These are phyloP conservation scores for Perognathus longimembris DNA, from an alignment of 2,113 vertebrate species.

Conservation along the genomic window DNA sequence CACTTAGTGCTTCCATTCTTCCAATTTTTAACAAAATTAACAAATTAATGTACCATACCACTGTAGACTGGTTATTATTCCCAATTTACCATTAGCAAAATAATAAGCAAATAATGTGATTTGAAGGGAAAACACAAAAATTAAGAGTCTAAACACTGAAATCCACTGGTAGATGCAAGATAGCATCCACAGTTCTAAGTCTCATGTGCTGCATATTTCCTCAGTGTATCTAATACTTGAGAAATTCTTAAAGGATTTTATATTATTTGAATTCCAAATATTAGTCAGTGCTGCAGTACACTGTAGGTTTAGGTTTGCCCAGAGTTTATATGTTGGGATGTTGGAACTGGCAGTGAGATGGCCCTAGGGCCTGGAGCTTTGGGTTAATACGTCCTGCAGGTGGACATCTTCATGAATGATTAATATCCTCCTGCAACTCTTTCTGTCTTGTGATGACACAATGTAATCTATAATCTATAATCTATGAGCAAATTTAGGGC, in stretches of 20 bases:
- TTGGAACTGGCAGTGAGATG: not conserved
- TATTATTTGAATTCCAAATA: not conserved
- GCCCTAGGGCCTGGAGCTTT: too few species aligned
- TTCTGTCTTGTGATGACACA: not conserved
- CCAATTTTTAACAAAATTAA: constrained; percentile 59
- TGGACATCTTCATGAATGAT: fast-evolving
- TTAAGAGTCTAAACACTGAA: constrained; percentile 5
- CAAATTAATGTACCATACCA: constrained; percentile 59
- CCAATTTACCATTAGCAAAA: constrained; percentile 60
- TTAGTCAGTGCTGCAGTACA: not conserved
- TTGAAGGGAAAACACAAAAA: constrained; percentile 23
- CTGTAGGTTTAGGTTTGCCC: not conserved
- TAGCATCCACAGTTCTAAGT: not conserved
- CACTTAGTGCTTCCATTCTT: constrained; percentile 37
- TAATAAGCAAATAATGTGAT: constrained; percentile 39
- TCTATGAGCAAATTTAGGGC: not conserved
- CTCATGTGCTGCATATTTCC: not conserved
- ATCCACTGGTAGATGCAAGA: constrained; percentile 20
- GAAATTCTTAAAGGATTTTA: not conserved
- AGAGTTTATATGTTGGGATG: not conserved
- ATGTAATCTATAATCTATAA: not conserved
- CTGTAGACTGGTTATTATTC: constrained; percentile 43
- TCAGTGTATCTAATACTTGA: not conserved
- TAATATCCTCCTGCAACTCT: too few species aligned
- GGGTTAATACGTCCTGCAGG: not conserved